Conservation (phyloP, 2,797 vertebrate species). For the Onychomys torridus region DNA sequence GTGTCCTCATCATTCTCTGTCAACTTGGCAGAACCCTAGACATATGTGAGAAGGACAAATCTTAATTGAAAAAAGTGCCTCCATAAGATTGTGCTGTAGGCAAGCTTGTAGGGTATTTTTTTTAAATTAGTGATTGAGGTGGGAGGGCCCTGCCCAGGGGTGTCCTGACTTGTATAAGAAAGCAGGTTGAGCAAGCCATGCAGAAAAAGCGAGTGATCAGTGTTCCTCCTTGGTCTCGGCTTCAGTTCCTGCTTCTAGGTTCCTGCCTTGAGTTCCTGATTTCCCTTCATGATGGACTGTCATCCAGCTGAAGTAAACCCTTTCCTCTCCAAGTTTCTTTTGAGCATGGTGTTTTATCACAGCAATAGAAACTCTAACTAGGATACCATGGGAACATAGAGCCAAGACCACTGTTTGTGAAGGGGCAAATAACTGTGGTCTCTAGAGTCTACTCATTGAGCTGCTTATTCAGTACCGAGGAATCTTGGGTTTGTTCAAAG, state of each 20-base stretch:
- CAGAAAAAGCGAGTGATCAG: no score
- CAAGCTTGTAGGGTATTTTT: background rate
- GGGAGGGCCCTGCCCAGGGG: background rate
- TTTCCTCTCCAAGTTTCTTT: background rate
- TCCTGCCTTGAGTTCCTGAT: background rate
- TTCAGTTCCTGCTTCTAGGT: background rate
- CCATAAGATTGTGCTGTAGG: background rate
- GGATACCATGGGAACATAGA: background rate
- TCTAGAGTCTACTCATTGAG: background rate
- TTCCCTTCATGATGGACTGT: background rate
- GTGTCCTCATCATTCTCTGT: background rate
- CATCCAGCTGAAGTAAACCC: background rate
- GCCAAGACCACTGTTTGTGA: background rate
- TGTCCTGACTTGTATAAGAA: background rate
- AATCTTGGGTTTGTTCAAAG: background rate
- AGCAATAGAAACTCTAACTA: background rate
- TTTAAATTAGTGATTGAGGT: background rate
- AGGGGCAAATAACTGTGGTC: background rate
- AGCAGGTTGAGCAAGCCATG: background rate
- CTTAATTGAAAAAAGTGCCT: background rate
- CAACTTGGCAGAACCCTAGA: background rate
- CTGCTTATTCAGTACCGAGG: background rate
- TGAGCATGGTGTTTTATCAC: background rate
- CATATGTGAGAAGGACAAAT: background rate
- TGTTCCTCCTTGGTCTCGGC: background rate